phyloP scores from a whole-genome alignment of 2,113 vertebrate species.

The Actenoides hombroni region DNA sequence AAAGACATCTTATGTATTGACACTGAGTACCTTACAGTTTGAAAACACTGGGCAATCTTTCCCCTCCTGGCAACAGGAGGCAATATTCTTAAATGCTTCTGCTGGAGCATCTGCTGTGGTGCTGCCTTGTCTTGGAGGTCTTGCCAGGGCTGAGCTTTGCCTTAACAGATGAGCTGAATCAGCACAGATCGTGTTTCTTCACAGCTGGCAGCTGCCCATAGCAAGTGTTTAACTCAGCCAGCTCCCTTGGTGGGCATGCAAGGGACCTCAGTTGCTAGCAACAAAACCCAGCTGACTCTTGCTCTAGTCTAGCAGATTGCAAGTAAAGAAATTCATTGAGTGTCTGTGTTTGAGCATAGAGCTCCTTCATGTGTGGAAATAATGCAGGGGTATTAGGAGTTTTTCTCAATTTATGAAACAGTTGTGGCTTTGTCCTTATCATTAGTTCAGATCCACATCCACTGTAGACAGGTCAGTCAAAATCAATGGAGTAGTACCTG shows the following conservation, averaged over 20 bases:
- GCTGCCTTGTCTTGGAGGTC: background rate
- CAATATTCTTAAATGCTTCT: conserved; percentile 51
- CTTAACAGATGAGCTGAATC: conserved; percentile 1
- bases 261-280: background rate
- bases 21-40: background rate
- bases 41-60: background rate
- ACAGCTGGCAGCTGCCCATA: background rate
- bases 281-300: background rate
- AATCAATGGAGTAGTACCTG: background rate
- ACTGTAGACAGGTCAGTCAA: background rate
- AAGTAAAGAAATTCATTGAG: background rate
- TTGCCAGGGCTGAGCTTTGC: conserved; percentile 3
- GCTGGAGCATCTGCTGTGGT: background rate
- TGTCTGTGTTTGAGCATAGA: background rate
- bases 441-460: background rate
- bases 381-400: background rate
- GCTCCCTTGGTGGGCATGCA: accelerated
- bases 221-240: background rate
- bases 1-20: background rate
- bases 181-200: background rate
- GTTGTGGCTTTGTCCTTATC: background rate
- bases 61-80: conserved; percentile 7
- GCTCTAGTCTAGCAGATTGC: background rate
- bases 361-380: background rate
- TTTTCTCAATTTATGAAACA: background rate